These are phyloP conservation scores for Rhabditophanes sp. DNA, from an alignment of 2,888 invertebrate genomes.

Conservation along the genomic window DNA sequence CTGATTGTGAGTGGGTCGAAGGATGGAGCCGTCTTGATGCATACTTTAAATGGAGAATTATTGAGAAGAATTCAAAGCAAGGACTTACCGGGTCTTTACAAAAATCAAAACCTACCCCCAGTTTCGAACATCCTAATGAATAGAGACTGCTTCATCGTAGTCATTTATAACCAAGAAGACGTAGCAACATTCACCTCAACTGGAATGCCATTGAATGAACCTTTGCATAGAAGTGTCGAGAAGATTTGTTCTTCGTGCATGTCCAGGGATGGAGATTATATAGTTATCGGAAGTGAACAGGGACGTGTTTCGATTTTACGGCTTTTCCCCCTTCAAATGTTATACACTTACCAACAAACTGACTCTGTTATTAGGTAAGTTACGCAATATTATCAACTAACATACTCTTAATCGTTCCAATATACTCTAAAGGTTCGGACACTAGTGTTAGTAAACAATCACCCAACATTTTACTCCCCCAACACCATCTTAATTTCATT, in stretches of 20 bases:
- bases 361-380: too few relatives aligned
- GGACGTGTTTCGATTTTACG: slow-evolving; percentile 97
- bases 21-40: slow-evolving; percentile 86
- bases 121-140: slow-evolving; percentile 53
- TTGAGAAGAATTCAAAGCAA: slow-evolving; percentile 58
- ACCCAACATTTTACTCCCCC: not conserved
- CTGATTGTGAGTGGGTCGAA: slow-evolving; percentile 83
- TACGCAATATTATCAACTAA: not conserved
- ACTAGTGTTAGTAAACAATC: not conserved
- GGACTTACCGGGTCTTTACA: slow-evolving; percentile 46
- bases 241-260: slow-evolving; percentile 45
- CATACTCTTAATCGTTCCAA: not conserved
- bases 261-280: slow-evolving; percentile 92
- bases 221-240: slow-evolving; percentile 9
- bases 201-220: slow-evolving; percentile 22
- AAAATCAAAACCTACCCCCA: slow-evolving; percentile 5
- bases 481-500: slow-evolving; percentile 1
- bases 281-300: slow-evolving; percentile 88
- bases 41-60: slow-evolving; percentile 90
- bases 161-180: slow-evolving; percentile 55
- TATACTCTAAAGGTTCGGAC: not conserved
- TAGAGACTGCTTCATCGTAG: slow-evolving; percentile 83
- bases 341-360: slow-evolving; percentile 97
- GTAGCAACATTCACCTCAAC: slow-evolving; percentile 32
- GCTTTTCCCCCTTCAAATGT: slow-evolving; percentile 81